Percentiles rank a stretch among this genome's conserved stretches.
Evolutionary conservation across 2,797 vertebrate genomes (phyloP).

Genomic region (Antennarius maculatus): DNA sequence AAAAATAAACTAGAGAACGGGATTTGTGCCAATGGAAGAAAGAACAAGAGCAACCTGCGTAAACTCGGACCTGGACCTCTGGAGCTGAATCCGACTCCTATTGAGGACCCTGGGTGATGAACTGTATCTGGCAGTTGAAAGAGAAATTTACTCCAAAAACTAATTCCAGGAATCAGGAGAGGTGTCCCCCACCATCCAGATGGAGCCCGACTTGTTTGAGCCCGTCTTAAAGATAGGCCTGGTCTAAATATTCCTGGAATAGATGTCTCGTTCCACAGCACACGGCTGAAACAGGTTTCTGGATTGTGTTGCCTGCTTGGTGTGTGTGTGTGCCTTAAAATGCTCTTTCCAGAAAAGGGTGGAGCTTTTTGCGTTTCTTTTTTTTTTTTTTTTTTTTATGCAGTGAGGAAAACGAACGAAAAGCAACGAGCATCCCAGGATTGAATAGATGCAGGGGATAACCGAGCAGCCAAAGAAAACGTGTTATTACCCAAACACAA

Average conservation of each 20-base stretch:
- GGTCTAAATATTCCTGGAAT: not conserved
- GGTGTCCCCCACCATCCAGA: not conserved
- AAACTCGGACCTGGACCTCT: not conserved
- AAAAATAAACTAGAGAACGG: not conserved
- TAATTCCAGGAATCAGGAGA: not conserved
- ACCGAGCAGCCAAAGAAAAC: not conserved
- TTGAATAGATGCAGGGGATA: not conserved
- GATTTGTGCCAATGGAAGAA: not conserved
- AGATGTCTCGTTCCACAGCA: not conserved
- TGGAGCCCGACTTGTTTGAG: no score
- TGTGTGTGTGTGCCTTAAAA: not conserved
- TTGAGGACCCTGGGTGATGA: no score
- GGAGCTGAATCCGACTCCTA: not conserved
- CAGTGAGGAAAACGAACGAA: constrained; percentile 38
- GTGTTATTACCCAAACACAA: not conserved
- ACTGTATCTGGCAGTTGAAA: no score
- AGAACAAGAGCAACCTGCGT: not conserved
- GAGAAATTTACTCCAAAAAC: not conserved
- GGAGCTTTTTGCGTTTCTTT: not conserved
- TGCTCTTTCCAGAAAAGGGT: constrained; percentile 60
- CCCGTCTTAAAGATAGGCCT: not conserved
- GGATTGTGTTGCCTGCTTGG: not conserved
- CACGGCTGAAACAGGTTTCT: constrained; percentile 10
- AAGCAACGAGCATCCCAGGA: constrained; percentile 10
- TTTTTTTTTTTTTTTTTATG: not conserved